Conservation (phyloP, 2,888 invertebrate species). For the Petrophora chlorosata region DNA sequence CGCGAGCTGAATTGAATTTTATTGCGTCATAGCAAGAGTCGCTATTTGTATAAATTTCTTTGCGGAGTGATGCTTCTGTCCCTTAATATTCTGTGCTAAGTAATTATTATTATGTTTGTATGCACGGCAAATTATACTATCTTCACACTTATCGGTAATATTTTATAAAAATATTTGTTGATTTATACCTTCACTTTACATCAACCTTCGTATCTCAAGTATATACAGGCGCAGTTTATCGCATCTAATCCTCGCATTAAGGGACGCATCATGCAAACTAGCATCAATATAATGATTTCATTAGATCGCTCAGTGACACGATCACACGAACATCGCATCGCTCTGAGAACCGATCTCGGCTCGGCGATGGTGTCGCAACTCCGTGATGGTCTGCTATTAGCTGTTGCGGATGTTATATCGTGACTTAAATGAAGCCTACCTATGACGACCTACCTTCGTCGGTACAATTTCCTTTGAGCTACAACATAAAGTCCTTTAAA, state of each 20-base stretch:
- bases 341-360: constrained; percentile 17
- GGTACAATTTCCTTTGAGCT: neutral
- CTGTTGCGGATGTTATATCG: neutral
- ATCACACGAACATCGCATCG: constrained; percentile 16
- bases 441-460: neutral
- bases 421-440: constrained; percentile 9
- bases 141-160: too few relatives aligned
- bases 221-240: neutral
- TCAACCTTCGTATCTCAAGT: neutral
- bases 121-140: too few relatives aligned
- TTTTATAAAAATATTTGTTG: neutral
- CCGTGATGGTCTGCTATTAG: constrained; percentile 7
- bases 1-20: too few relatives aligned
- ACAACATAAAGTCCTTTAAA: too few relatives aligned
- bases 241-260: constrained; percentile 2
- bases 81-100: too few relatives aligned
- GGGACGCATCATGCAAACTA: constrained; percentile 12
- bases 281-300: constrained; percentile 25
- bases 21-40: too few relatives aligned
- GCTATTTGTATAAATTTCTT: too few relatives aligned
- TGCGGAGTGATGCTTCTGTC: too few relatives aligned
- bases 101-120: too few relatives aligned
- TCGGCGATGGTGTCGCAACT: constrained; percentile 12
- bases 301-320: constrained; percentile 17
- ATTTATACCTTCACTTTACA: neutral